Conservation (phyloP, 2,113 vertebrate genomes). For the Bettongia penicillata region DNA sequence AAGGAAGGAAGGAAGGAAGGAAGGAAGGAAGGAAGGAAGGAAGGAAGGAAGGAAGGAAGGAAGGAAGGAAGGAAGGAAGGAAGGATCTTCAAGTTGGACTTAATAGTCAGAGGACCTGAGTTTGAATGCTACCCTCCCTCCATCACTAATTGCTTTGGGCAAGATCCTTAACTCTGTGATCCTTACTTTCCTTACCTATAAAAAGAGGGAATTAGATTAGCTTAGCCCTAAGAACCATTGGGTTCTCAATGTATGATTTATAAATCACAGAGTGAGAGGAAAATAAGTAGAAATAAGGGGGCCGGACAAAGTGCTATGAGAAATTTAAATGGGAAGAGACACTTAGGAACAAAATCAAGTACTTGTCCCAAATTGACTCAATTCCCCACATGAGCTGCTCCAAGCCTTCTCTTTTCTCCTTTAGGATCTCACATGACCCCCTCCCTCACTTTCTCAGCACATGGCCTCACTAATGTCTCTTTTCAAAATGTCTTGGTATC, state of each 20-base stretch:
- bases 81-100: not conserved
- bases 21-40: not conserved
- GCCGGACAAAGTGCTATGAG: not conserved
- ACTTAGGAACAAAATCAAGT: not conserved
- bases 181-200: not conserved
- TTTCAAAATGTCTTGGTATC: no score
- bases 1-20: no score
- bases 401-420: no score
- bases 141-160: not conserved
- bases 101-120: not conserved
- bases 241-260: not conserved
- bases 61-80: not conserved
- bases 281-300: not conserved
- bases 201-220: not conserved
- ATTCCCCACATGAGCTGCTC: no score
- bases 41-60: not conserved
- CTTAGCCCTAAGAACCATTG: not conserved
- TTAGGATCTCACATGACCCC: no score
- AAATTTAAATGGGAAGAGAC: not conserved
- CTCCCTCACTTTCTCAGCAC: no score
- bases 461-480: no score
- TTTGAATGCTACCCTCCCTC: not conserved
- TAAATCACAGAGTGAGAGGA: not conserved
- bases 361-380: no score
- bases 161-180: not conserved